Conservation (phyloP, 2,113 vertebrate species). For the Stegastes partitus region DNA sequence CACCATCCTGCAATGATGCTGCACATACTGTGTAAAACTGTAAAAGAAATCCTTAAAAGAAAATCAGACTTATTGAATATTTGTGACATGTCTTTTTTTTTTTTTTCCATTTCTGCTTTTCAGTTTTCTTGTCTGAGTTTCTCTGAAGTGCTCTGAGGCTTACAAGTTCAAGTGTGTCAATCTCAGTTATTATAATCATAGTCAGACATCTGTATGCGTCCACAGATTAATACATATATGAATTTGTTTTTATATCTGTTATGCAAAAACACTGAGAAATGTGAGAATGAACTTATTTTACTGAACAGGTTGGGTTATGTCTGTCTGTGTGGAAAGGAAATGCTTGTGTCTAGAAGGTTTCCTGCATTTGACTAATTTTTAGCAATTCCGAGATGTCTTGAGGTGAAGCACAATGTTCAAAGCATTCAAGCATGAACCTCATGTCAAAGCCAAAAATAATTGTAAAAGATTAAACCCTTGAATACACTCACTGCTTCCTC, state of each 20-base stretch:
- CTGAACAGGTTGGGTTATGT: not conserved
- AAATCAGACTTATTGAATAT: not conserved
- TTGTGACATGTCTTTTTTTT: slow-evolving; percentile 1
- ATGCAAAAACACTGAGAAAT: slow-evolving; percentile 31
- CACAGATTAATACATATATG: slow-evolving; percentile 20
- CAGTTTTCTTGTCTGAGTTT: slow-evolving; percentile 12
- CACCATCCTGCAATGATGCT: not conserved
- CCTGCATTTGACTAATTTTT: slow-evolving; percentile 26
- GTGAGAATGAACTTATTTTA: slow-evolving; percentile 28
- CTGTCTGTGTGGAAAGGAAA: slow-evolving; percentile 26
- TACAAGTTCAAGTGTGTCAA: slow-evolving; percentile 2
- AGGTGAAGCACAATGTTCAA: slow-evolving; percentile 47
- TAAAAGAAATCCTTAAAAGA: not conserved
- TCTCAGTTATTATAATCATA: slow-evolving; percentile 33
- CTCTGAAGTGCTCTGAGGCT: slow-evolving; percentile 12
- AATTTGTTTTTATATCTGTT: slow-evolving; percentile 28
- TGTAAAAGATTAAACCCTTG: slow-evolving; percentile 3
- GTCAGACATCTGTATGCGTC: slow-evolving; percentile 17
- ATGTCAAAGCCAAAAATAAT: slow-evolving; percentile 43
- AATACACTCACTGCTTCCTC: slow-evolving; percentile 6
- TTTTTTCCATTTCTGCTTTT: not conserved
- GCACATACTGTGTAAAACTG: slow-evolving; percentile 3
- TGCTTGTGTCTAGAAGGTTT: not conserved
- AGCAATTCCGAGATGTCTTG: slow-evolving; percentile 20
- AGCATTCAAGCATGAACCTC: slow-evolving; percentile 44